These are phyloP conservation scores for Oreotrochilus melanogaster DNA, from an alignment of 2,113 vertebrate genomes.

Conservation along the genomic window DNA sequence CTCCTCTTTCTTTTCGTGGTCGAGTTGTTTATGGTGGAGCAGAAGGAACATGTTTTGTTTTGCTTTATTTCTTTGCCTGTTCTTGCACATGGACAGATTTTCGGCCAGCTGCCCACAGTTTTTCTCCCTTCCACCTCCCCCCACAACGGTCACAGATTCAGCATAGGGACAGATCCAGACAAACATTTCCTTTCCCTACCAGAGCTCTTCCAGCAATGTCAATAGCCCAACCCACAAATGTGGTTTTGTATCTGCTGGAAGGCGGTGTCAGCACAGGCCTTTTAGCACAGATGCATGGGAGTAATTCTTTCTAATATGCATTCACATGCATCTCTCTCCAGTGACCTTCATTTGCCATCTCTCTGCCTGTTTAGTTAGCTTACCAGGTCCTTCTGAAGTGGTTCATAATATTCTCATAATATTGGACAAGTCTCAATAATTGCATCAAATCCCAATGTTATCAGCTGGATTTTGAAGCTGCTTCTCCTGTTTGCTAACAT, in stretches of 20 bases:
- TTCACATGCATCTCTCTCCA: neutral
- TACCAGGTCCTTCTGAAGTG: neutral
- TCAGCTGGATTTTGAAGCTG: slow-evolving; percentile 5
- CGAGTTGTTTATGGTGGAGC: neutral
- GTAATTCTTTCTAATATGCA: slow-evolving; percentile 5
- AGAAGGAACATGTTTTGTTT: slow-evolving; percentile 45
- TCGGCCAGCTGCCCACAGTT: slow-evolving; percentile 25
- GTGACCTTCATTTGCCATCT: slow-evolving; percentile 45
- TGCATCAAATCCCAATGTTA: neutral
- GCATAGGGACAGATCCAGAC: neutral
- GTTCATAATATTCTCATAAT: slow-evolving; percentile 18
- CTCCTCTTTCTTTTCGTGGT: neutral
- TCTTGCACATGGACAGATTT: slow-evolving; percentile 39
- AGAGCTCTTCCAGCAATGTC: neutral
- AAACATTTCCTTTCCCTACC: neutral
- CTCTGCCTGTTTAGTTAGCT: neutral
- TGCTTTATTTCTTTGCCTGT: slow-evolving; percentile 35
- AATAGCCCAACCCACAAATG: neutral
- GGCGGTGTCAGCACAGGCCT: slow-evolving; percentile 11
- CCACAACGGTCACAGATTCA: neutral
- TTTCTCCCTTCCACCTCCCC: neutral
- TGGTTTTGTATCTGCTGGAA: neutral
- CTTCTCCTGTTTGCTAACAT: slow-evolving; percentile 59
- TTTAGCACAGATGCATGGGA: slow-evolving; percentile 20
- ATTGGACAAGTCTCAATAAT: neutral